These are phyloP conservation scores for Itoplectis maculator DNA, from an alignment of 2,888 invertebrate species.

Conservation along the genomic window DNA sequence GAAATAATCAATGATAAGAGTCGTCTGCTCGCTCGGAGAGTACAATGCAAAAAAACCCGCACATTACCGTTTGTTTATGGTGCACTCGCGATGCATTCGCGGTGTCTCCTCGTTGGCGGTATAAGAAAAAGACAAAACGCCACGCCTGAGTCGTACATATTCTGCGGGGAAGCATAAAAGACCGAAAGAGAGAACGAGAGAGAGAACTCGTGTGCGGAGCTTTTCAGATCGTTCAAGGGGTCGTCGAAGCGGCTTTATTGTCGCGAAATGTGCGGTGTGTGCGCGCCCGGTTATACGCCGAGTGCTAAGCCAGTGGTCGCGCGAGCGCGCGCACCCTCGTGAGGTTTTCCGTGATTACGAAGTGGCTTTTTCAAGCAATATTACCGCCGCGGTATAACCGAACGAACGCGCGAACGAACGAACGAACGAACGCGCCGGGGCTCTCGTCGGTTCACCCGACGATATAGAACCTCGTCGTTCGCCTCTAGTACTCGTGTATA, in stretches of 20 bases:
- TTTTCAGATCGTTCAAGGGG: constrained; percentile 26
- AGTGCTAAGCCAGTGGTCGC: constrained; percentile 21
- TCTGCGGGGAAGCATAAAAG: constrained; percentile 13
- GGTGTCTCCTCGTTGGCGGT: background rate
- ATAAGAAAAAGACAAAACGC: constrained; percentile 4
- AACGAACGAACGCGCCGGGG: too few relatives aligned
- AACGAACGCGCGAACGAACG: constrained; percentile 23
- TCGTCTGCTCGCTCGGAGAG: background rate
- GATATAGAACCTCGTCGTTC: constrained; percentile 2
- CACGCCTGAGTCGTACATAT: constrained; percentile 11
- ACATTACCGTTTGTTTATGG: constrained; percentile 18
- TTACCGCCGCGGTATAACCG: constrained; percentile 31
- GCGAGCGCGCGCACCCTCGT: constrained; percentile 32
- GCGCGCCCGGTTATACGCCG: constrained; percentile 8
- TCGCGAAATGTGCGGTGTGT: constrained; percentile 8
- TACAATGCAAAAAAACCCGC: constrained; percentile 13
- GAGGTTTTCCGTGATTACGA: constrained; percentile 70
- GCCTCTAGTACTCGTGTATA: constrained; percentile 11
- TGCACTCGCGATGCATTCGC: constrained; percentile 10
- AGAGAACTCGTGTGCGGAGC: constrained; percentile 3
- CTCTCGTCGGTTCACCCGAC: constrained; percentile 14
- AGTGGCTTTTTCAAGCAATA: constrained; percentile 56
- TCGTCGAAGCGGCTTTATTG: constrained; percentile 23
- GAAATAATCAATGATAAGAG: constrained; percentile 18
- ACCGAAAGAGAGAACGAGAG: constrained; percentile 4